phyloP scores from a whole-genome alignment of 2,888 invertebrate species.

The Crossocerus cetratus region DNA sequence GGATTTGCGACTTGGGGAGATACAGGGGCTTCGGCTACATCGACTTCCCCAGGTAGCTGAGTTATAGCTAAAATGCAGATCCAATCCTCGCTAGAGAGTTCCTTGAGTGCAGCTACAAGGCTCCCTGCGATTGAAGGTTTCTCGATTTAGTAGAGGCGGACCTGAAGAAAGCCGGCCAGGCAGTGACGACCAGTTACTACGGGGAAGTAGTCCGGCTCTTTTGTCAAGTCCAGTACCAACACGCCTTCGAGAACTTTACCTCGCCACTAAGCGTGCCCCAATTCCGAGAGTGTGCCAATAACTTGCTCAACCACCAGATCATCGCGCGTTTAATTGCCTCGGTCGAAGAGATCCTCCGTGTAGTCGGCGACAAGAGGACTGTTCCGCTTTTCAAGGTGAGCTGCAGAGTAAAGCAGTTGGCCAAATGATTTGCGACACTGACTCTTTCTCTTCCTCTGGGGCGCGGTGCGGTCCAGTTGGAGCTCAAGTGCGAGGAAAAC shows the following conservation, averaged over 20 bases:
- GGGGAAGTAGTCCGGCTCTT: slow-evolving; percentile 61
- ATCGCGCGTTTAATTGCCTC: slow-evolving; percentile 61
- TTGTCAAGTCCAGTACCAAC: slow-evolving; percentile 60
- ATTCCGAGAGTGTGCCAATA: slow-evolving; percentile 63
- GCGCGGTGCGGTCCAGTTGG: too few species aligned
- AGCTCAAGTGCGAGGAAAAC: slow-evolving; percentile 60
- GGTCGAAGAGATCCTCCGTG: slow-evolving; percentile 61
- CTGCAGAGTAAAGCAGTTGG: neutral
- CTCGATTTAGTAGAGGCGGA: slow-evolving; percentile 58
- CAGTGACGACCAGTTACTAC: slow-evolving; percentile 61
- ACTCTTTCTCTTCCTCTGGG: neutral
- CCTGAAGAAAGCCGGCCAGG: slow-evolving; percentile 53
- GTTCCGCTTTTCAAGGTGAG: slow-evolving; percentile 65
- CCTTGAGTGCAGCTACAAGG: too few species aligned
- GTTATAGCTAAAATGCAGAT: neutral
- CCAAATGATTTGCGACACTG: neutral
- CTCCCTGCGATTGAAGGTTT: too few species aligned
- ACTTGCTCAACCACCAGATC: slow-evolving; percentile 63
- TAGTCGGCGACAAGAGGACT: slow-evolving; percentile 52
- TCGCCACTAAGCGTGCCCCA: slow-evolving; percentile 29
- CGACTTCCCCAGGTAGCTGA: slow-evolving; percentile 67
- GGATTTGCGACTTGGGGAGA: slow-evolving; percentile 79
- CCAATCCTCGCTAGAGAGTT: neutral
- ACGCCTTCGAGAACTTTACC: slow-evolving; percentile 45
- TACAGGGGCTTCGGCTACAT: slow-evolving; percentile 78